Evolutionary conservation across 2,797 vertebrate species (phyloP), one percentile per base, ranked within the genome.

Genomic region (Morus bassanus): DNA sequence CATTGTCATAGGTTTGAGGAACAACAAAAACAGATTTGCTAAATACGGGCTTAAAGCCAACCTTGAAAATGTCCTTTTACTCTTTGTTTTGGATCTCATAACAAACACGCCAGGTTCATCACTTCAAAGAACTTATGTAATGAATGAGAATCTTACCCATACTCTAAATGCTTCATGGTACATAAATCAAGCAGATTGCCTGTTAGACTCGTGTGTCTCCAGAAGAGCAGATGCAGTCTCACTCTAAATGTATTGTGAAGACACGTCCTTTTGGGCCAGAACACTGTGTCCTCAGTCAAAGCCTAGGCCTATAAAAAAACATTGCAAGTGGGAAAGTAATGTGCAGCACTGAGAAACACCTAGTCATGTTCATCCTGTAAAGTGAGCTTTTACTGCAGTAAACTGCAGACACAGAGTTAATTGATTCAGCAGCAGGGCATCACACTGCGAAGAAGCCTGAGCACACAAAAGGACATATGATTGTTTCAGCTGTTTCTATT

Each of bases 161-260:
- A 30, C 74, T 87, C 56, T 80, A 79, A 81, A 69, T 48, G 59
- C 70, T 96, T 89, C 86, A 87, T 68, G 89, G 88, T 74, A 77
- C 84, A 80, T 97, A 96, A 96, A 96, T 96, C 93, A 94, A 89
- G 84, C 82, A 89, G 88, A 95, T 95, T 96, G 89, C 91, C 77
- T 85, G 87, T 97, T 95, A 95, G 92, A 50, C 67, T 94, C 1
- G 0, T 79, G 53, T 87, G 50, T 96, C 70, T 89, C 70, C 77
- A 60, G 74, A 87, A 92, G 54, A 91, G 56, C 95, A 96, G 84
- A 79, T 96, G 83, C 80, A 89, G 51, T 14, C 81, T 94, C 63
- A 23, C 74, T 79, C 59, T 63, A 60, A 89, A 85, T 76, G 46
- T 18, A 45, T 82, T 68, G 51, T 27, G 43, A 93, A 89, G 67